Percentiles rank a stretch among this genome's conserved stretches.
These are phyloP conservation scores for Tachina lurida DNA, from an alignment of 2,888 invertebrate genomes.

Conservation along the genomic window DNA sequence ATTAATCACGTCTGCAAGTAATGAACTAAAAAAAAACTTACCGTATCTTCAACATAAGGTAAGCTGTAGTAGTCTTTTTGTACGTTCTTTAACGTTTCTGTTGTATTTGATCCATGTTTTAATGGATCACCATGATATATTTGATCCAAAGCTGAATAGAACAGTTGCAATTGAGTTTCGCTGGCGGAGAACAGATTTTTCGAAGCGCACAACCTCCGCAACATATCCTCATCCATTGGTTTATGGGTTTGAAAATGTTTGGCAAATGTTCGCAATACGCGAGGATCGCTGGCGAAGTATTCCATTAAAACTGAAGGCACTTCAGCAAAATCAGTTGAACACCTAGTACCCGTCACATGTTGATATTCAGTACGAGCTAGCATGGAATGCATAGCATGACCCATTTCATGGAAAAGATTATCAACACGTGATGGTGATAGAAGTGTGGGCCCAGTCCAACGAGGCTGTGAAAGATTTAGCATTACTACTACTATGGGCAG, in stretches of 20 bases:
- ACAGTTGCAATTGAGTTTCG: constrained; percentile 94
- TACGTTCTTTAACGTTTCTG: constrained; percentile 88
- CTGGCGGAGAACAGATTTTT: constrained; percentile 94
- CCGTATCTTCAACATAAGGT: constrained; percentile 93
- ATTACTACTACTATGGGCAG: constrained; percentile 96
- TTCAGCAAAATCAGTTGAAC: constrained; percentile 99
- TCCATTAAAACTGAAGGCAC: constrained; percentile 99
- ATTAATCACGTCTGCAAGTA: too few relatives aligned
- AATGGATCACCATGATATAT: constrained; percentile 87
- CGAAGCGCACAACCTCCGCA: constrained; percentile 91
- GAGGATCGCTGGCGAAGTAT: constrained; percentile 95
- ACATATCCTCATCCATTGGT: constrained; percentile 90
- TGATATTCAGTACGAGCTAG: constrained; percentile 97
- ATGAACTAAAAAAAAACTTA: constrained; percentile 80
- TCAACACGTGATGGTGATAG: constrained; percentile 94
- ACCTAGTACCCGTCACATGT: constrained; percentile 98
- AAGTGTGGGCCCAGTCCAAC: constrained; percentile 90
- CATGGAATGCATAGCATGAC: constrained; percentile 99
- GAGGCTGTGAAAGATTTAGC: constrained; percentile 92
- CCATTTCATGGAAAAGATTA: constrained; percentile 99
- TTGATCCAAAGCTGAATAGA: constrained; percentile 96
- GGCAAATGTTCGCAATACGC: constrained; percentile 93
- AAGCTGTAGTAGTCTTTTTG: constrained; percentile 93
- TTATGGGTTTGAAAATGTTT: constrained; percentile 95
- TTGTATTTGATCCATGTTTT: constrained; percentile 84